These are phyloP conservation scores for Prosapia bicincta DNA, from an alignment of 2,888 invertebrate genomes.

Conservation along the genomic window DNA sequence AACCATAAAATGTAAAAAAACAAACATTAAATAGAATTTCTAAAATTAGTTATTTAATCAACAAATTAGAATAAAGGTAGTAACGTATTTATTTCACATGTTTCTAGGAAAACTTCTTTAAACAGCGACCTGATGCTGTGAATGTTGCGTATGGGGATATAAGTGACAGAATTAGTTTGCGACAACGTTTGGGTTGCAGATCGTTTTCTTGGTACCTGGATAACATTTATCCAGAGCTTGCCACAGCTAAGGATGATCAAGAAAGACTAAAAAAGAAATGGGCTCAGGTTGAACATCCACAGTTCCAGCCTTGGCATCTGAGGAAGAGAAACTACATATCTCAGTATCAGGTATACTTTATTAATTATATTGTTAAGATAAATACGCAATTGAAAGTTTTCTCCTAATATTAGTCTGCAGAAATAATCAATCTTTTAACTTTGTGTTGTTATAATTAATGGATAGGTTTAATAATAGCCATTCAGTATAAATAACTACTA, in stretches of 20 bases:
- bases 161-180: constrained; percentile 64
- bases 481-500: too few relatives aligned
- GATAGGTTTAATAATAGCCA: too few relatives aligned
- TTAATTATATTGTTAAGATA: too few relatives aligned
- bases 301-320: constrained; percentile 79
- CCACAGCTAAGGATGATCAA: constrained; percentile 52
- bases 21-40: too few relatives aligned
- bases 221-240: constrained; percentile 79
- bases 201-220: constrained; percentile 86
- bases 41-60: too few relatives aligned
- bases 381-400: too few relatives aligned
- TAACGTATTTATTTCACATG: not conserved
- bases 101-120: constrained; percentile 71
- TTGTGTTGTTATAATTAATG: too few relatives aligned
- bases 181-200: constrained; percentile 72
- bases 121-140: constrained; percentile 58
- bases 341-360: constrained; percentile 43
- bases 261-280: constrained; percentile 57
- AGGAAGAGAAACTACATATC: constrained; percentile 48
- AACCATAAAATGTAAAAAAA: too few relatives aligned
- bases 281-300: constrained; percentile 57
- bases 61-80: too few relatives aligned
- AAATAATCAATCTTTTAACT: too few relatives aligned
- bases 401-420: too few relatives aligned
- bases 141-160: constrained; percentile 69